Evolutionary conservation across 2,113 vertebrate genomes (phyloP).

Genomic region (Sciurus niger): DNA sequence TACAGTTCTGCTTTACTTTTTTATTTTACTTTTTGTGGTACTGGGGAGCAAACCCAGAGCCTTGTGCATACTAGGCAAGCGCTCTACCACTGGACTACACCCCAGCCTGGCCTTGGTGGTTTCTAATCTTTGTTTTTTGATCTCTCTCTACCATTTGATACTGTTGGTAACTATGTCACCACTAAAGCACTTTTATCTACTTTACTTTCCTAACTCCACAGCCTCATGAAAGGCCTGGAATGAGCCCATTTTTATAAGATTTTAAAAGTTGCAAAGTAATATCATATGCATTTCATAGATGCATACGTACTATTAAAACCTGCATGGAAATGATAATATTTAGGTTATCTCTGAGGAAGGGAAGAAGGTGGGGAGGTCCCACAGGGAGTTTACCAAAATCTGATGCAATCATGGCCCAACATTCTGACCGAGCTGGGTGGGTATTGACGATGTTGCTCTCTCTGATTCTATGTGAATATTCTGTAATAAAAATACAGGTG

Average conservation of each 20-base stretch:
- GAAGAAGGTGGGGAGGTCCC: background rate
- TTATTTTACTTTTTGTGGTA: background rate
- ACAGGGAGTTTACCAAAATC: background rate
- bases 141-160: background rate
- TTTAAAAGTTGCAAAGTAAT: slow-evolving; percentile 20
- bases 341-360: background rate
- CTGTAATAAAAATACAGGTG: background rate
- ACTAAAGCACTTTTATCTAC: background rate
- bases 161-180: background rate
- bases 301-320: background rate
- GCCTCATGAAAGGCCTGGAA: background rate
- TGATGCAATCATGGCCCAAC: background rate
- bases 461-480: background rate
- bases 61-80: background rate
- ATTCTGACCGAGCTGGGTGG: background rate
- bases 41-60: background rate
- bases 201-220: background rate
- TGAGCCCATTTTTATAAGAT: background rate
- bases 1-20: background rate
- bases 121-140: background rate
- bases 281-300: background rate
- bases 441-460: background rate
- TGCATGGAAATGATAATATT: slow-evolving; percentile 26
- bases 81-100: background rate
- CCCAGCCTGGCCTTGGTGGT: background rate